A percentile compares a stretch with the other conserved stretches of the same genome.
Conservation (phyloP, 2,797 vertebrate genomes). For the Myoxocephalus aenaeus region DNA sequence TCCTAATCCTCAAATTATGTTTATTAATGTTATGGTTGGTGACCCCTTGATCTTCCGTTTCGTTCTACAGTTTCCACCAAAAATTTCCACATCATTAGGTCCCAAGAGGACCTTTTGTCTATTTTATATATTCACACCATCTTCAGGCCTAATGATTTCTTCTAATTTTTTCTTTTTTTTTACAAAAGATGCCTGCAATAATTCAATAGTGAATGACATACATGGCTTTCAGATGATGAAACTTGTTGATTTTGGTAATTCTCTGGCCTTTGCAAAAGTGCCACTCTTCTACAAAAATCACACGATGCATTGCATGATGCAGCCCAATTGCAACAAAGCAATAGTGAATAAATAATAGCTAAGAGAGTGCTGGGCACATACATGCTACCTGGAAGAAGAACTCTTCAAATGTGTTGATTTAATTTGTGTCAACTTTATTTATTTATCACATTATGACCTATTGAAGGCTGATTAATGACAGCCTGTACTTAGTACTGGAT, state of each 20-base stretch:
- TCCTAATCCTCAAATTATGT: background rate
- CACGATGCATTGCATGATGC: constrained; percentile 5
- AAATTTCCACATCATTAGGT: background rate
- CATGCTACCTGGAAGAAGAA: background rate
- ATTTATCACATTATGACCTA: background rate
- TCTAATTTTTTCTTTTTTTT: background rate
- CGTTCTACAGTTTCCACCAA: background rate
- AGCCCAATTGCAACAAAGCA: background rate
- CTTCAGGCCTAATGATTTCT: background rate
- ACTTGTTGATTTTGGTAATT: background rate
- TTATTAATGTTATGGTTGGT: background rate
- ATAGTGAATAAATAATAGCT: background rate
- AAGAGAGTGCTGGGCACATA: background rate
- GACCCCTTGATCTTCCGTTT: background rate
- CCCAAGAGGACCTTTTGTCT: background rate
- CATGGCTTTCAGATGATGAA: background rate
- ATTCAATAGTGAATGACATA: background rate
- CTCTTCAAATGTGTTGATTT: background rate
- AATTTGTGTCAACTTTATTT: background rate
- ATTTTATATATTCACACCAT: background rate
- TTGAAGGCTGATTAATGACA: background rate
- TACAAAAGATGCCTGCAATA: background rate
- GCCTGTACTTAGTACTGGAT: background rate
- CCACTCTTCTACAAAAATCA: background rate
- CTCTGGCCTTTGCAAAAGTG: background rate